These are phyloP conservation scores for Psammodynastes pulverulentus DNA, from an alignment of 2,113 vertebrate genomes.

Conservation along the genomic window DNA sequence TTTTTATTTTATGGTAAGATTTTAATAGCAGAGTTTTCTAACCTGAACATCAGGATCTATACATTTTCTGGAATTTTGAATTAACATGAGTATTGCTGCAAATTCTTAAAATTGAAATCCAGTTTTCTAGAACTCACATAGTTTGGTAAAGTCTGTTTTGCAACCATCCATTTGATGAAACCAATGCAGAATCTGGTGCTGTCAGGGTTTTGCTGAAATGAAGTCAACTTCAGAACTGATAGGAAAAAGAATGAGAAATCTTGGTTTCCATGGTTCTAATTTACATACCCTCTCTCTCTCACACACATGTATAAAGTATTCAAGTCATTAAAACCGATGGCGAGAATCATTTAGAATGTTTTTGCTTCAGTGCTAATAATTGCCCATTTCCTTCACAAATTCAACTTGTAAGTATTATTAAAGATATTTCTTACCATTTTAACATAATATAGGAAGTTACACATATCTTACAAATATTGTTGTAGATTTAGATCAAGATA, in stretches of 20 bases:
- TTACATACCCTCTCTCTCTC: neutral
- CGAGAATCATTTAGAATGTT: neutral
- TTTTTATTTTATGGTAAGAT: neutral
- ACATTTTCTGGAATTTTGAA: neutral
- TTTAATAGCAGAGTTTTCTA: neutral
- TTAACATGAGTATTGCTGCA: neutral
- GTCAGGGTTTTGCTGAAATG: neutral
- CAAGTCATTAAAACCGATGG: neutral
- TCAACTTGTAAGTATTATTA: neutral
- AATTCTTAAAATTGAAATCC: neutral
- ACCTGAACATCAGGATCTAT: neutral
- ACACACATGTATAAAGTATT: neutral
- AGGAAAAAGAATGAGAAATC: neutral
- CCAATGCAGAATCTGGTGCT: neutral
- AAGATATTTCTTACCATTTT: neutral
- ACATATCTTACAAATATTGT: neutral
- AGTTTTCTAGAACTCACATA: neutral
- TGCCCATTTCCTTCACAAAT: neutral
- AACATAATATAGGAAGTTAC: neutral
- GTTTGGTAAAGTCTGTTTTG: neutral
- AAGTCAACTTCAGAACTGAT: neutral
- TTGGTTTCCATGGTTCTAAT: neutral
- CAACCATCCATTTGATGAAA: neutral
- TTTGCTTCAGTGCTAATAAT: neutral
- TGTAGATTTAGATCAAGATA: neutral